A percentile compares a stretch with the other conserved stretches of the same genome.
These are phyloP conservation scores for Pseudonaja textilis DNA, from an alignment of 2,113 vertebrate genomes.

Conservation along the genomic window DNA sequence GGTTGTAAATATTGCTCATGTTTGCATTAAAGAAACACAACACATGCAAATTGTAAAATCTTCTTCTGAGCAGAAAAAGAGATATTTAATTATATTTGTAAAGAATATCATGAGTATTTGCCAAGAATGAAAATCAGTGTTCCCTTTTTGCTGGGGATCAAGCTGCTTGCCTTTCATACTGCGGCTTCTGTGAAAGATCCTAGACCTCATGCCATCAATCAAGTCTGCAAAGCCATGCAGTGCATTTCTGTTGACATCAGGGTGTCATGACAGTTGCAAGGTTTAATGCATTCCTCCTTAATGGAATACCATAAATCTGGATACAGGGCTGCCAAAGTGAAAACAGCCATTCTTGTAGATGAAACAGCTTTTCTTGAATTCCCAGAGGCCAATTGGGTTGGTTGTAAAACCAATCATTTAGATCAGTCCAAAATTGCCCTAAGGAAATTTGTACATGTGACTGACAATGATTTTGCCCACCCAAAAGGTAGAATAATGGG, in stretches of 20 bases:
- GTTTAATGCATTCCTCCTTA: slow-evolving; percentile 64
- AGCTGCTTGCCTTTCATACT: slow-evolving; percentile 56
- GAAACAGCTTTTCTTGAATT: slow-evolving; percentile 48
- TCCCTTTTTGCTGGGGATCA: slow-evolving; percentile 42
- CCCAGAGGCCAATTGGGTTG: slow-evolving; percentile 37
- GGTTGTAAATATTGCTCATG: slow-evolving; percentile 27
- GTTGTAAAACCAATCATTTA: slow-evolving; percentile 40
- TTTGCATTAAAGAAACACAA: slow-evolving; percentile 31
- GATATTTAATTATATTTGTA: slow-evolving; percentile 41
- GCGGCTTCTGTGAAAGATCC: slow-evolving; percentile 22
- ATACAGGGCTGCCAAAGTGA: slow-evolving; percentile 57
- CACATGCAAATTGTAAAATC: slow-evolving; percentile 8
- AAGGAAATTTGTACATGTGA: slow-evolving; percentile 7
- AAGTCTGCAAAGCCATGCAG: slow-evolving; percentile 63
- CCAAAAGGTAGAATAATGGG: background rate
- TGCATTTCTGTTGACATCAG: slow-evolving; percentile 61
- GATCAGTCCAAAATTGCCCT: slow-evolving; percentile 44
- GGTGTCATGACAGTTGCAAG: slow-evolving; percentile 59
- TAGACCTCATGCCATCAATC: slow-evolving; percentile 60
- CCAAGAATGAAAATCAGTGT: slow-evolving; percentile 24
- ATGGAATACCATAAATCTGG: slow-evolving; percentile 68
- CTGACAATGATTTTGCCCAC: slow-evolving; percentile 25
- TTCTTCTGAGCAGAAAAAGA: background rate
- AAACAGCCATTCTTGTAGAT: slow-evolving; percentile 43
- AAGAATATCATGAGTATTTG: slow-evolving; percentile 46